Evolutionary conservation across 2,113 vertebrate genomes (phyloP).

Genomic region (Pomatostomus ruficeps): DNA sequence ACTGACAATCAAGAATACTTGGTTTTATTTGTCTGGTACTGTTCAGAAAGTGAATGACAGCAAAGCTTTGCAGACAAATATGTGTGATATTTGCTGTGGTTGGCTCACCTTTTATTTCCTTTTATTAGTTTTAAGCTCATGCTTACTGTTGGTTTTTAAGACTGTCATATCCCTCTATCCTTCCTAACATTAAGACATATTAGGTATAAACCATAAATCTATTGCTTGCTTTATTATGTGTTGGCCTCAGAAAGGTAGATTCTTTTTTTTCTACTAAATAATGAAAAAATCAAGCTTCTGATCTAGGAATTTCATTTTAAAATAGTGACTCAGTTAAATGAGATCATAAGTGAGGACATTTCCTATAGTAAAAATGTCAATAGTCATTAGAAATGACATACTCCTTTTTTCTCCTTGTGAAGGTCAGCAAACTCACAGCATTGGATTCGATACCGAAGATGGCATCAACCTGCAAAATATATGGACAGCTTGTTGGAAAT

Average conservation of each 20-base stretch:
- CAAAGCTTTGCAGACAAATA: background rate
- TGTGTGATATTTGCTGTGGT: background rate
- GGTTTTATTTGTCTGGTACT: background rate
- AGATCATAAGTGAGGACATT: background rate
- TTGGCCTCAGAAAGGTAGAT: background rate
- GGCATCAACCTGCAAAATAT: background rate
- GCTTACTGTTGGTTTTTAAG: background rate
- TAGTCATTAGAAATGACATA: background rate
- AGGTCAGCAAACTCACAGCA: background rate
- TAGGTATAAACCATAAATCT: background rate
- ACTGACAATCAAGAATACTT: background rate
- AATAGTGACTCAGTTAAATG: background rate
- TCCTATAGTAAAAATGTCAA: background rate
- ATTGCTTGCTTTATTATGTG: background rate
- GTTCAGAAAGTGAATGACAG: background rate
- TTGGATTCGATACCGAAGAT: background rate
- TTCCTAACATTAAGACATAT: background rate
- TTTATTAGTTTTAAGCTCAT: background rate
- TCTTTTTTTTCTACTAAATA: background rate
- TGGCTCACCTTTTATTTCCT: background rate
- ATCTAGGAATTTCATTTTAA: background rate
- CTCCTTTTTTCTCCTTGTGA: background rate
- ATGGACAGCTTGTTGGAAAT: background rate
- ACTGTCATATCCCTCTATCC: background rate
- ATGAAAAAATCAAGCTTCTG: background rate